Evolutionary conservation across 2,113 vertebrate genomes (phyloP).

Genomic region (Ammospiza nelsoni): DNA sequence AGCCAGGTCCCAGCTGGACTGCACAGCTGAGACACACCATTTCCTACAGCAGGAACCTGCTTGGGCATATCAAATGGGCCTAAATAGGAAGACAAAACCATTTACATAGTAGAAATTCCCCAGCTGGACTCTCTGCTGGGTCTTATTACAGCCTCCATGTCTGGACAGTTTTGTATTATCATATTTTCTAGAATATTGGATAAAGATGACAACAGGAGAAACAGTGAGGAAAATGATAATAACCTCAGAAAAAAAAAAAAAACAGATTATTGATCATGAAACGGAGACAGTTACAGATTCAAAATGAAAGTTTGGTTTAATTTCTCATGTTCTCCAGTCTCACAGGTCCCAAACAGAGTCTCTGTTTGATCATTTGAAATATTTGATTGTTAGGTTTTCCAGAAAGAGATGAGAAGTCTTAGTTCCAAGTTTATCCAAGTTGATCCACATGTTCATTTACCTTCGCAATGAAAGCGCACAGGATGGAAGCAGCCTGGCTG

Average conservation of each 20-base stretch:
- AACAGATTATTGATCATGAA: neutral
- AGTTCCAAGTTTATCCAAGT: neutral
- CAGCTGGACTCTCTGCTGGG: neutral
- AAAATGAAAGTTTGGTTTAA: neutral
- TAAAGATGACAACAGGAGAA: neutral
- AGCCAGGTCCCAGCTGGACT: neutral
- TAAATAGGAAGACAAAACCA: neutral
- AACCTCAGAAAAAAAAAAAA: neutral
- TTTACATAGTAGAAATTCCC: neutral
- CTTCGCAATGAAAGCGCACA: neutral
- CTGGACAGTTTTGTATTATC: neutral
- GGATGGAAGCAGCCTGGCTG: neutral
- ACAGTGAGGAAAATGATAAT: neutral
- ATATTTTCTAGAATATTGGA: neutral
- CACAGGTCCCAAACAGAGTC: neutral
- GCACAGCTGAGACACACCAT: neutral
- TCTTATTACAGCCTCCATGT: neutral
- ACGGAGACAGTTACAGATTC: neutral
- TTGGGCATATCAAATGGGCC: neutral
- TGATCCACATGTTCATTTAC: neutral
- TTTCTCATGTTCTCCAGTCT: neutral
- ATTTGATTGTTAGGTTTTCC: neutral
- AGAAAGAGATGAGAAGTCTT: neutral
- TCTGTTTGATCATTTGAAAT: neutral
- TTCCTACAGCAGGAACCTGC: neutral